Evolutionary conservation across 2,113 vertebrate genomes (phyloP), one percentile per base, ranked within the genome.

Genomic region (Cheirogaleus medius): DNA sequence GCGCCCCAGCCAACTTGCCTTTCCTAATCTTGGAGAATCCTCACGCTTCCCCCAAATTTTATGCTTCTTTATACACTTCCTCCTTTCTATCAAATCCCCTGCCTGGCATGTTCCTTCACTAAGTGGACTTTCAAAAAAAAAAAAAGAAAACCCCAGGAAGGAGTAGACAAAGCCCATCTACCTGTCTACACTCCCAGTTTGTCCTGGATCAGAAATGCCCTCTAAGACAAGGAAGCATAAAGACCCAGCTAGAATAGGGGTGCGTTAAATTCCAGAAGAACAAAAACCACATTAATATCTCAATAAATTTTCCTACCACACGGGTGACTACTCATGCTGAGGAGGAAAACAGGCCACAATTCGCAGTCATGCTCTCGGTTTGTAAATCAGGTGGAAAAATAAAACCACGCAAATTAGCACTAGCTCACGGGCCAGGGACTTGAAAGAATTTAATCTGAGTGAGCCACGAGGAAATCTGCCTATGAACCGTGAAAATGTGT

Each of bases 321-420:
- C 11, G 73, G 91, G 66, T 64, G 71, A 81, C 89, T 58, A 37
- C 71, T 78, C n/a, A 1, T 11, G 88, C 83, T 3, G 3, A 81
- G 54, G 32, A 91, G 39, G 58, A 84, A 95, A 87, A n/a, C 5
- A 66, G 13, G 42, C 77, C 91, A 52, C 66, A 66, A 66, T 78
- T 52, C 27, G 56, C 27, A 12, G 8, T 69, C 77, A 27, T 42
- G 29, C 85, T 64, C 86, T 78, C 78, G 9, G 27, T 83, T 64
- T 78, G 66, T 68, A 95, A 89, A 78, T 87, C 95, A 63, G 78
- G 83, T 54, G 74, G 96, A 54, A 93, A 81, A 86, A 80, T 58
- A 81, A 89, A 29, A 42, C 60, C 85, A 69, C 27, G 64, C 91
- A 91, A 69, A 84, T 93, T 44, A 94, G 68, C 73, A 17, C 49